Base-by-base conservation (phyloP, 23 tunicate genomes). In the Ciona savignyi region DNA sequence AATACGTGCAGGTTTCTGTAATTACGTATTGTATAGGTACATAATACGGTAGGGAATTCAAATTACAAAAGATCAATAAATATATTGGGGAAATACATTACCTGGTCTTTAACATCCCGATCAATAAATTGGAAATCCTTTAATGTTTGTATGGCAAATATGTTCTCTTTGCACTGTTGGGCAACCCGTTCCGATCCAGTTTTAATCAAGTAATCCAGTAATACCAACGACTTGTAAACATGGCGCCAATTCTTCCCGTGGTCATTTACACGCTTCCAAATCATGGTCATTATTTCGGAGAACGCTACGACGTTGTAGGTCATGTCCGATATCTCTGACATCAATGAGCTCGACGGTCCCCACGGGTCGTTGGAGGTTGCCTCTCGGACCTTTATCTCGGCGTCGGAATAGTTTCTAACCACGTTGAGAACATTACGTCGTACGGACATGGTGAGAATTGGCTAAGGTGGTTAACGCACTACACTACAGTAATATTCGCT, bases 201-300 rank as follows among this genome's bases (percentile, higher is more conserved):
- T 83, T 94, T 94, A 6, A 94, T 87, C 51, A 94, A 75, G 66
- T 94, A 94, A 83, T 94, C 99, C 35, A 94, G 73, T 11, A 94
- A 80, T 2, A 92, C 87, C 20, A 94, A 62, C 1, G 99, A 80
- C 69, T 94, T 94, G 35, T 94, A 94, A 62, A 93, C 98, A 83
- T 94, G 99, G 35, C 99, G 35, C 99, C 99, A 94, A 70, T 93
- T 93, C 70, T 93, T 93, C 11, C 98, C 98, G 70, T 86, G 93
- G 64, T 93, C 98, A 70, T 86, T 85, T 20, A 93, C 66, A 15
- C 98, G 84, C 72, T 93, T 93, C 98, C 98, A 93, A 28, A 93
- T 78, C 93, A 93, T 93, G 31, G 88, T 71, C 98, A 93, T 93
- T 0, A 93, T 93, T 65, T 93, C 98, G 1, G 94, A 74, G 73